These are phyloP conservation scores for Carcina quercana DNA, from an alignment of 2,888 invertebrate genomes.

Conservation along the genomic window DNA sequence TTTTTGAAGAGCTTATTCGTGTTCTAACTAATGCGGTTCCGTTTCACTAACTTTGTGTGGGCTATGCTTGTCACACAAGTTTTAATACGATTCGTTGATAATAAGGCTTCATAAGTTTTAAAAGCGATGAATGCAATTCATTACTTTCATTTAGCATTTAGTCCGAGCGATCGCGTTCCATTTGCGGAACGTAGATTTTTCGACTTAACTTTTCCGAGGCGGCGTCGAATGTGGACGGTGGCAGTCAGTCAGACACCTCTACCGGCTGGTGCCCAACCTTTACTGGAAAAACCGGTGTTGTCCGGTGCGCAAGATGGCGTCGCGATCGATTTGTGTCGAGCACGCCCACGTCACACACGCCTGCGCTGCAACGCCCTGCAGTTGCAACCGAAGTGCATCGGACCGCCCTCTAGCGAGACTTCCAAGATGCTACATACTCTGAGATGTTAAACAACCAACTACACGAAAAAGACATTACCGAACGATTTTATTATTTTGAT, in stretches of 20 bases:
- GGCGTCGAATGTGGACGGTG: constrained; percentile 8
- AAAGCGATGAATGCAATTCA: constrained; percentile 14
- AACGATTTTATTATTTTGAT: neutral
- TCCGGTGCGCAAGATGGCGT: constrained; percentile 63
- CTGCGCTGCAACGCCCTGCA: constrained; percentile 64
- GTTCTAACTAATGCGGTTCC: constrained; percentile 57
- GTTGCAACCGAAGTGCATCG: constrained; percentile 43
- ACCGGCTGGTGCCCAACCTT: too few species aligned
- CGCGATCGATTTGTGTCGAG: constrained; percentile 57
- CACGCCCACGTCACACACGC: constrained; percentile 64
- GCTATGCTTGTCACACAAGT: constrained; percentile 36
- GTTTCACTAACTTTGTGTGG: constrained; percentile 45
- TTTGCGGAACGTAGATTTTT: constrained; percentile 4
- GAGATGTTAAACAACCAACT: constrained; percentile 2
- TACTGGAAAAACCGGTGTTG: constrained; percentile 39
- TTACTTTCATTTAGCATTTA: too few species aligned
- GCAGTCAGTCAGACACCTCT: too few species aligned
- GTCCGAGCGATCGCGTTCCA: too few species aligned
- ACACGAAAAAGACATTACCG: constrained; percentile 1
- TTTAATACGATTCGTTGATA: constrained; percentile 21
- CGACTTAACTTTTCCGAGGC: neutral
- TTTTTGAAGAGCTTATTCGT: constrained; percentile 65
- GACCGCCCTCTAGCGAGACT: constrained; percentile 31
- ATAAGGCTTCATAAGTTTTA: neutral
- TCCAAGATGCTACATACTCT: constrained; percentile 6